Base-by-base conservation (phyloP, 2,797 vertebrate species). In the Sternarchorhynchus goeldii region DNA sequence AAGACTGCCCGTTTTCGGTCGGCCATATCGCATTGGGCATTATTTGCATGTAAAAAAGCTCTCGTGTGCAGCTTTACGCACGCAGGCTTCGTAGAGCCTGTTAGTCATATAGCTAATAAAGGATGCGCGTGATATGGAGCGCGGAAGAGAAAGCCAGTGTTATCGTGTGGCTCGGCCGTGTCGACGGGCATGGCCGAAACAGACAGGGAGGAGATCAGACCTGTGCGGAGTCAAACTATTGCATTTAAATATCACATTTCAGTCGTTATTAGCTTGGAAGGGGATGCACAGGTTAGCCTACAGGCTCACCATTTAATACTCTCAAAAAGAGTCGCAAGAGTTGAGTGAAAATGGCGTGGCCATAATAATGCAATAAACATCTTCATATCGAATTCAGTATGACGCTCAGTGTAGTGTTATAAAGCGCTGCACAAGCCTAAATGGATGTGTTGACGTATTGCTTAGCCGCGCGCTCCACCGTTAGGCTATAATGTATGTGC, bases 141-240 rank as follows among this genome's bases (percentile, higher is more conserved):
- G 73, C 84, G 86, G 86, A 90, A 89, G 87, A 78, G 81, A 84
- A 80, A 76, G 75, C 75, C 80, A 78, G 73, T 83, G n/a, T 79
- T 59, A 79, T 66, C 74, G 72, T 80, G 79, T 75, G 59, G 78
- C 72, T 76, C 36, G 74, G 41, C 62, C 72, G 80, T 70, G 70
- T 69, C 57, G 36, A 68, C 34, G 65, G 73, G 59, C 67, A 69
- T 66, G 67, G 70, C 75, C 73, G 74, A 80, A 68, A 76, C 73
- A 57, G 50, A 67, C n/a, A 69, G 76, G 73, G 60, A 76, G 73
- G 68, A 83, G 29, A 60, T 58, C 36, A 6, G 76, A 63, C 32
- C 65, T 57, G 60, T 53, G 56, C 56, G 17, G 29, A 50, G 39
- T 50, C 16, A 25, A 60, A 65, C 55, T 29, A 18, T 57, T 73